These are phyloP conservation scores for Cryptomyrus ogoouensis DNA, from an alignment of 2,113 vertebrate genomes.

Conservation along the genomic window DNA sequence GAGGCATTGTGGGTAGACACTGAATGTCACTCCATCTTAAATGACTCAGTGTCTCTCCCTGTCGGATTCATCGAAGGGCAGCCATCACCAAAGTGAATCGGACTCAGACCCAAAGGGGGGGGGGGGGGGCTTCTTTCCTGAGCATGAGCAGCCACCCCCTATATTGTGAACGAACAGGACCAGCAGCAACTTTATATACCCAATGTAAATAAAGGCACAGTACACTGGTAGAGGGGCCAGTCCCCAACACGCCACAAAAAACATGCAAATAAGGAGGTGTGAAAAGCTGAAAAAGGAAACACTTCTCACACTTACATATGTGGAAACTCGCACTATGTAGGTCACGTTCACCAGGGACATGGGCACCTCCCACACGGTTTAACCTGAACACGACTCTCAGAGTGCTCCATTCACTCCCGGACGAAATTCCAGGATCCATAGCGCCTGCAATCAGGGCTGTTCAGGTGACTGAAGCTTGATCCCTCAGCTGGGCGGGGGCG, in stretches of 20 bases:
- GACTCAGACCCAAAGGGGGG: neutral
- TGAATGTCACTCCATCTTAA: neutral
- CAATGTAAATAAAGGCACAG: neutral
- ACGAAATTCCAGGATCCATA: neutral
- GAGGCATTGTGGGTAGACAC: neutral
- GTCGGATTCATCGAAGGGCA: neutral
- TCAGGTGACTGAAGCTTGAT: neutral
- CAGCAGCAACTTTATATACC: neutral
- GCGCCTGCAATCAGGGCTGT: neutral
- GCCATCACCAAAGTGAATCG: neutral
- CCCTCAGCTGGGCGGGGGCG: neutral
- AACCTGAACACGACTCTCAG: neutral
- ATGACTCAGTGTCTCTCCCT: neutral
- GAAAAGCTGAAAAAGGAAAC: neutral
- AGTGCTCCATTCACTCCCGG: neutral
- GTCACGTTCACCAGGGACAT: neutral
- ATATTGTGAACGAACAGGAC: neutral
- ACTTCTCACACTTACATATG: neutral
- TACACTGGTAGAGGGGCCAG: neutral
- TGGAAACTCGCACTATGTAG: neutral
- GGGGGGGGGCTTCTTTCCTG: neutral
- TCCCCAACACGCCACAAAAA: neutral
- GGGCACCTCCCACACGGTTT: neutral
- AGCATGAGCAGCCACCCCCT: neutral
- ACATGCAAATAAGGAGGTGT: neutral